Evolutionary conservation across 2,797 vertebrate species (phyloP), one percentile per base, ranked within the genome.

Genomic region (Sarcoramphus papa): DNA sequence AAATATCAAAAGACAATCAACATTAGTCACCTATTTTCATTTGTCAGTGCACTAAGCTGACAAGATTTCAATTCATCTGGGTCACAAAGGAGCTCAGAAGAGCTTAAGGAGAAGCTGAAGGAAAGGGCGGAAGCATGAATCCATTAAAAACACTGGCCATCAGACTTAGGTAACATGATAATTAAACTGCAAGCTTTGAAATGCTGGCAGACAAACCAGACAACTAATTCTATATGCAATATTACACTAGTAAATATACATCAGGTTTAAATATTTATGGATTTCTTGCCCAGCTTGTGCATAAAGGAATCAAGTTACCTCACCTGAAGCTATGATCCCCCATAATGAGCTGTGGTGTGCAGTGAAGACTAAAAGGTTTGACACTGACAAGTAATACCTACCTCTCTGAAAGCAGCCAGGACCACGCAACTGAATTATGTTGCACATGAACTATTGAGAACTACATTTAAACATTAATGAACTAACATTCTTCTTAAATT

Each of bases 181-280:
- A 91, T 94, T 93, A 90, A 88, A 80, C 72, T 30, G 47, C 37
- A 84, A 75, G 75, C 75, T 91, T 90, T 87, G 67, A 97, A 91
- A 76, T 2, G 6, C 74, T 96, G 95, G 78, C 92, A 94, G 77
- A 85, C 78, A 95, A 95, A 82, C 45, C 17, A 62, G 90, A 64
- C n/a, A 89, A 72, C 86, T 92, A 88, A 92, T 97, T 88, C 65
- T 92, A 50, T 83, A 90, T 93, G 72, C 92, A 83, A 75, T 95
- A 96, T 94, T 96, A 91, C 74, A 84, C 86, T 94, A 68, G 93
- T 96, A 97, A 97, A 95, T 96, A 95, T 96, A 91, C 85, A 95
- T 93, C 25, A 90, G 51, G 91, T 96, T 97, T 67, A 97, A 97
- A 97, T 96, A 96, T 97, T 95, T 81, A 97, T 90, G 37, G 56